phyloP scores from a whole-genome alignment of 2,797 vertebrate species.

The Crax fasciolata region DNA sequence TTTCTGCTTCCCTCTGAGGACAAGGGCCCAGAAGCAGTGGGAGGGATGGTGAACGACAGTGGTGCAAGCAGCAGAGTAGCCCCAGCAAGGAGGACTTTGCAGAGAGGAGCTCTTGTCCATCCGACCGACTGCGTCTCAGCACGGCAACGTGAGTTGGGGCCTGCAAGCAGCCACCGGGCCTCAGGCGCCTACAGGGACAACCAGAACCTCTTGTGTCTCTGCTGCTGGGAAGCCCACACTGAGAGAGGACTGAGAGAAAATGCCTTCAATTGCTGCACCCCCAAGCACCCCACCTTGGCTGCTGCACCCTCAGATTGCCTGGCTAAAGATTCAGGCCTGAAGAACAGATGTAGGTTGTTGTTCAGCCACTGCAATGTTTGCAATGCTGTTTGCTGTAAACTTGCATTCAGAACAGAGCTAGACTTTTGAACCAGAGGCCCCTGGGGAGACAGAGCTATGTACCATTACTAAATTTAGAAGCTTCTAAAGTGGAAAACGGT shows the following conservation, averaged over 20 bases:
- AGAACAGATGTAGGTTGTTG: background rate
- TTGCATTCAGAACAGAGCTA: conserved; percentile 58
- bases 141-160: background rate
- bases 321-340: background rate
- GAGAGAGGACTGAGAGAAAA: background rate
- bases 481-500: conserved; percentile 64
- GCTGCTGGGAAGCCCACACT: background rate
- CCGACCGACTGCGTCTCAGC: background rate
- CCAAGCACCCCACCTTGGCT: background rate
- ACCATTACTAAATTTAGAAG: conserved; percentile 62
- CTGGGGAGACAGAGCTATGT: conserved; percentile 39
- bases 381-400: conserved; percentile 39
- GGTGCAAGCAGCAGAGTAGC: background rate
- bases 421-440: conserved; percentile 67
- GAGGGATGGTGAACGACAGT: accelerated
- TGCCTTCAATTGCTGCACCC: accelerated
- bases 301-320: background rate
- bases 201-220: background rate
- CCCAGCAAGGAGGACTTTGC: background rate
- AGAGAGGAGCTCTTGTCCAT: background rate
- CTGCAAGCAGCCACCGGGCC: background rate
- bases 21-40: background rate
- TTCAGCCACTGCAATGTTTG: background rate
- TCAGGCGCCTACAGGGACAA: background rate
- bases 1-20: conserved; percentile 8